A percentile compares a stretch with the other conserved stretches of the same genome.
Evolutionary conservation across 2,888 invertebrate species (phyloP).

Genomic region (Gari tellinella): DNA sequence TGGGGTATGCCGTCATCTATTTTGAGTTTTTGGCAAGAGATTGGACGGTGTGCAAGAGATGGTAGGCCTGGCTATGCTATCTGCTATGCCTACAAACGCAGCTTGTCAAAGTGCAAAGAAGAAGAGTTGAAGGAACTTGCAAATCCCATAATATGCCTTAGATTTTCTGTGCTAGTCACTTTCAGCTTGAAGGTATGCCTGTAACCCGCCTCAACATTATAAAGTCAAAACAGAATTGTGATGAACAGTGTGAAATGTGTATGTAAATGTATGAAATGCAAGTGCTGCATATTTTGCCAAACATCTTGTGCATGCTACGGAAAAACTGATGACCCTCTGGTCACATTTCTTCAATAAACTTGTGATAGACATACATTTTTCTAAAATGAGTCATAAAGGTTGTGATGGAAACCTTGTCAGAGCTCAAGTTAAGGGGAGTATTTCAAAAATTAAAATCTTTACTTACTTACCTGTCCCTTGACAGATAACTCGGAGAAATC

Average conservation of each 20-base stretch:
- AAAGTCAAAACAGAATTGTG: not conserved
- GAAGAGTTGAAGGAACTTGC: conserved; percentile 1
- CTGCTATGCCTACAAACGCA: conserved; percentile 13
- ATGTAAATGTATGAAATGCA: conserved; percentile 23
- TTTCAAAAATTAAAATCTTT: no score
- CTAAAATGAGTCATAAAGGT: no score
- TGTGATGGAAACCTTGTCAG: no score
- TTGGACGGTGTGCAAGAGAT: conserved; percentile 3
- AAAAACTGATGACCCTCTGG: conserved; percentile 1
- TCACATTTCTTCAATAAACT: no score
- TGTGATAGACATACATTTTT: no score
- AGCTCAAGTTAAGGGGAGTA: no score
- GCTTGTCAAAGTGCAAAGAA: conserved; percentile 13
- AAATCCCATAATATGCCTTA: not conserved
- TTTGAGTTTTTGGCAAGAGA: conserved; percentile 50
- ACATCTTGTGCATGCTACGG: conserved; percentile 3
- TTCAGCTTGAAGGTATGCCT: no score
- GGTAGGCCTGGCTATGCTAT: conserved; percentile 8
- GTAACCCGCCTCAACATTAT: no score
- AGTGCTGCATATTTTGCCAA: conserved; percentile 23
- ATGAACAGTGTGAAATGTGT: not conserved
- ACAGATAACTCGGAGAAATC: no score
- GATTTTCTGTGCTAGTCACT: no score
- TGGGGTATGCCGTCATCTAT: conserved; percentile 35
- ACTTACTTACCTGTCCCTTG: no score